A percentile compares a stretch with the other conserved stretches of the same genome.
Conservation (phyloP, 2,113 vertebrate genomes). For the Melanocharis versteri region DNA sequence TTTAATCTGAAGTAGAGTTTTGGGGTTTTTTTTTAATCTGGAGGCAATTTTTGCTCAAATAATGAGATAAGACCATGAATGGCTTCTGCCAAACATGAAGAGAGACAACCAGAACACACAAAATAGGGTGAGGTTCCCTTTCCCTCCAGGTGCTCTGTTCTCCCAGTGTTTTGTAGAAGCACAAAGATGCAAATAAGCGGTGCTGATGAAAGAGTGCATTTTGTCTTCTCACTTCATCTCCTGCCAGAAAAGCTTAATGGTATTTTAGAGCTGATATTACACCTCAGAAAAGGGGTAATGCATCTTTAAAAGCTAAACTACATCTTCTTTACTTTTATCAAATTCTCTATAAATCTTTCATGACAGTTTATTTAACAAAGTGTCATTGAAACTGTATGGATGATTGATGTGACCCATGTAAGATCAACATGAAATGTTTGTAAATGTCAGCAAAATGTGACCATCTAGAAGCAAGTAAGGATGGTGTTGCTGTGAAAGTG, state of each 20-base stretch:
- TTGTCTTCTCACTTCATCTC: conserved; percentile 61
- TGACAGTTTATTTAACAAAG: conserved; percentile 85
- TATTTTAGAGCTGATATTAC: conserved; percentile 74
- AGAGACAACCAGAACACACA: background rate
- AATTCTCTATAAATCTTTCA: conserved; percentile 86
- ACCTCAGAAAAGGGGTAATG: conserved; percentile 73
- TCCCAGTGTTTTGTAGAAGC: background rate
- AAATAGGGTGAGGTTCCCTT: background rate
- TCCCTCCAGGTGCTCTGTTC: background rate
- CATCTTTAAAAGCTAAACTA: conserved; percentile 80
- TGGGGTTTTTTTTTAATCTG: background rate
- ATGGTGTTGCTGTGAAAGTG: conserved; percentile 69
- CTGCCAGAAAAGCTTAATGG: conserved; percentile 66
- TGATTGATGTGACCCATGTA: conserved; percentile 81
- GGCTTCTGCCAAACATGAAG: background rate
- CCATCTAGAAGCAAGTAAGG: conserved; percentile 74
- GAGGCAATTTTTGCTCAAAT: background rate
- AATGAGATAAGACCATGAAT: background rate
- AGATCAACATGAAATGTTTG: conserved; percentile 85
- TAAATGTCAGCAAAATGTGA: conserved; percentile 83
- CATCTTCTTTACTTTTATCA: conserved; percentile 84
- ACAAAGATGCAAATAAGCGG: conserved; percentile 46
- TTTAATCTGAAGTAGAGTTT: background rate
- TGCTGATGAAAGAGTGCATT: conserved; percentile 12
- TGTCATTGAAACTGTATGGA: conserved; percentile 81